Evolutionary conservation across 1,140 invertebrate species (phyloP), one percentile per base, ranked within the genome.

Genomic region (Ditylenchus dipsaci): DNA sequence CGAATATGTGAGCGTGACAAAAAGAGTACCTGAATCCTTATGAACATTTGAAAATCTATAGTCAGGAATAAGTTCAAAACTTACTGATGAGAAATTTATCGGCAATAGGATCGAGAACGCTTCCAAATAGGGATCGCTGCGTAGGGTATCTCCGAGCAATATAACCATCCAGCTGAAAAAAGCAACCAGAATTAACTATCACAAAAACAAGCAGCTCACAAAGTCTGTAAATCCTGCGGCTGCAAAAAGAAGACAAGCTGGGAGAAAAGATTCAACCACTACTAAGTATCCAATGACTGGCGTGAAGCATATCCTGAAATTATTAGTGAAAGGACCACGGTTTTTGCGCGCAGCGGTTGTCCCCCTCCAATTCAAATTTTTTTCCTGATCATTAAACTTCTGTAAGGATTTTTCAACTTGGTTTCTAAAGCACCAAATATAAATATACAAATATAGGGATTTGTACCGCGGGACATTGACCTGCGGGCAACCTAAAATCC

Each of bases 101-200:
- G 19, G 94, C 94, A 84, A 95, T 88, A 11, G 95, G 95, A 85
- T 97, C 95, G n/a, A 97, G 80, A 82, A 95, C 93, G 72, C 91
- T 93, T 9, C 95, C 95, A 75, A 94, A 87, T 82, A 91, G 91
- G 33, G 93, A 91, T 17, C 90, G 89, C 84, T 97, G 95, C 58
- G 89, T 90, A 63, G 89, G 88, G 88, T 91, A 96, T 62, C 89
- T 90, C 64, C 95, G 87, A 11, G 95, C 94, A 82, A 97, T 95
- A 88, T 90, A 94, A 21, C 95, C 95, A 88, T 97, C 95, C 57
- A 92, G n/a, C 69, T 71, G 9, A 27, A 27, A 53, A 64, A 64
- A 11, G 65, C 17, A 57, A 27, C 79, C 90, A 92, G 84, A 67
- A 84, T 15, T 42, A 19, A 75, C 70, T 75, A 68, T 42, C 69